Evolutionary conservation across 2,888 invertebrate species (phyloP), one percentile per base, ranked within the genome.

Genomic region (Plebejus anna): DNA sequence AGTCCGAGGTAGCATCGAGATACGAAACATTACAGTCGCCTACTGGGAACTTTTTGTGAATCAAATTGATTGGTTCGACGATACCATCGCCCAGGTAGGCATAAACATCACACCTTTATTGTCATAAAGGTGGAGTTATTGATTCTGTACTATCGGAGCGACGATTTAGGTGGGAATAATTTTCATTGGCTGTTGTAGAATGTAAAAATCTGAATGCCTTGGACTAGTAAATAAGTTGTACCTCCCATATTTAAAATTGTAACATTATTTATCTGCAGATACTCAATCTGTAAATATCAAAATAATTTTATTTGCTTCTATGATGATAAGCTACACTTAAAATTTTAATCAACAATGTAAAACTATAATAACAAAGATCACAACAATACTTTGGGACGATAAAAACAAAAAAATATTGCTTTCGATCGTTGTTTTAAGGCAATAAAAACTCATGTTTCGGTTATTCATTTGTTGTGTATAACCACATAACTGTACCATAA

Each of bases 51-150:
- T 92, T 94, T 92, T 93, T 94, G 92, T 90, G 91, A 90, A 92
- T 93, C 91, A 92, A 94, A 94, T 94, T 93, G 94, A 94, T 94
- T 92, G 92, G 93, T 91, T 90, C 86, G 86, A 85, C 85, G 94
- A 94, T 94, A 92, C 87, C 89, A 94, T 94, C 93, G 83, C 84
- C 91, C 89, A 88, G 82, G 82, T 81, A 81, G 78, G 79, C 77
- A 76, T 77, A 66, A 66, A 36, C 32, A 32, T 66, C 66, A 66
- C 66, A 66, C 66, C 66, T 66, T 32, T 32, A 16, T 66, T 66
- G 66, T 66, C 13, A 36, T 66, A 66, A 36, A 66, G n/a, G 32
- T 32, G 32, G 32, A 66, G 66, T 66, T 66, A 66, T 66, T 66
- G 66, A 66, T 66, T 32, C 1, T 36, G 66, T 66, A 66, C 13